These are phyloP conservation scores for Pogonomyrmex californicus DNA, from an alignment of 1,140 invertebrate genomes.

Conservation along the genomic window DNA sequence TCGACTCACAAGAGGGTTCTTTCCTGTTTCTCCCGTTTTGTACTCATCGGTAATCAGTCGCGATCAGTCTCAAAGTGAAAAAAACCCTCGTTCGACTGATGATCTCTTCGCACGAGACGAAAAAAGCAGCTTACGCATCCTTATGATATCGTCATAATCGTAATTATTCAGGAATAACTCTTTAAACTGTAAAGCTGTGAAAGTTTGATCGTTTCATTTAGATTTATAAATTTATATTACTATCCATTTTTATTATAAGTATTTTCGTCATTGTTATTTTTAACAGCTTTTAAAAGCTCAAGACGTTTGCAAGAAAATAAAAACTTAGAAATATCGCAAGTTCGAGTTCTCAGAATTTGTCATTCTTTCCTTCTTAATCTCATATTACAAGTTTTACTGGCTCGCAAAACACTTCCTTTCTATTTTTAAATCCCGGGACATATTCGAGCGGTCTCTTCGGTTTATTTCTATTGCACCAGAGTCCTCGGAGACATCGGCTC, in stretches of 20 bases:
- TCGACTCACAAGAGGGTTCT: conserved; percentile 51
- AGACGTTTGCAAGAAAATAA: background rate
- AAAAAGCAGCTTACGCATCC: conserved; percentile 21
- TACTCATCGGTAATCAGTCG: conserved; percentile 29
- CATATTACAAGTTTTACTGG: background rate
- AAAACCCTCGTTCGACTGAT: conserved; percentile 35
- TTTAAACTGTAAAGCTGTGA: background rate
- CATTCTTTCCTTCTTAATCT: background rate
- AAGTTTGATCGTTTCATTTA: background rate
- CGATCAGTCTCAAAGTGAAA: conserved; percentile 52
- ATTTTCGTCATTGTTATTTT: background rate
- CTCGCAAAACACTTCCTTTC: background rate
- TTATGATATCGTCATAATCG: conserved; percentile 20
- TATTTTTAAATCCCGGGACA: background rate
- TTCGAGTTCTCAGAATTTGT: background rate
- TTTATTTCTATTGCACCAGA: background rate
- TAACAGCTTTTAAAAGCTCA: background rate
- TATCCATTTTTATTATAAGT: background rate
- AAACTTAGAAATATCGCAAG: background rate
- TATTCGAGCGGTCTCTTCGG: background rate
- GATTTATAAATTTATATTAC: background rate
- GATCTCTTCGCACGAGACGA: background rate
- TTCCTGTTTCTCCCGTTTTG: conserved; percentile 8
- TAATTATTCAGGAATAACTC: background rate
- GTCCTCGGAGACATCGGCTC: background rate